These are phyloP conservation scores for Rhinogobius similis DNA, from an alignment of 2,113 vertebrate genomes.

Conservation along the genomic window DNA sequence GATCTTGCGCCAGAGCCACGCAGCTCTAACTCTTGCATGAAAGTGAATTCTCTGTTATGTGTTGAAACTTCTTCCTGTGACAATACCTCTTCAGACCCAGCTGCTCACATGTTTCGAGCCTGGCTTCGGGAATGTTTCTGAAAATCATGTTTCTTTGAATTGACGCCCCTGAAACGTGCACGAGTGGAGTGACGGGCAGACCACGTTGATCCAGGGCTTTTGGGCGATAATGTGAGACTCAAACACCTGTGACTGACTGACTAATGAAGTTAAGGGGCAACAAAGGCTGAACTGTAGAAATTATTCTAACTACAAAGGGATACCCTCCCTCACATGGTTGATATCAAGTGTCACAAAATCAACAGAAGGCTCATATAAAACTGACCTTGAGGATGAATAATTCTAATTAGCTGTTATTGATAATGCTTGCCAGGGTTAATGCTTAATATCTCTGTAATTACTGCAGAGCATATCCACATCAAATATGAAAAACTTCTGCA, in stretches of 20 bases:
- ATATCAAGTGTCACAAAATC: neutral
- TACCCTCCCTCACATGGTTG: neutral
- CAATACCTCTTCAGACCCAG: neutral
- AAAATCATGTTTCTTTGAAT: constrained; percentile 6
- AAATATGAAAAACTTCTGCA: neutral
- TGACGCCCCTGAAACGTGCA: neutral
- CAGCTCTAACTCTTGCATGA: too few relatives aligned
- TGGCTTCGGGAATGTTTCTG: neutral
- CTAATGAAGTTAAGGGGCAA: neutral
- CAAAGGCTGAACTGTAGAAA: neutral
- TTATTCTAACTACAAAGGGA: neutral
- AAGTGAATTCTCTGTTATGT: neutral
- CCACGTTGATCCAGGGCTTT: neutral
- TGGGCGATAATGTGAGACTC: neutral
- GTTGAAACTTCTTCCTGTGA: neutral
- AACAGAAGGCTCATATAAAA: neutral
- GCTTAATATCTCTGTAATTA: neutral
- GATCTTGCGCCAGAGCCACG: neutral
- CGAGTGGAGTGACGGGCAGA: neutral
- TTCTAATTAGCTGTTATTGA: neutral
- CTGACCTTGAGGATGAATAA: neutral
- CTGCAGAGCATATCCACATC: neutral
- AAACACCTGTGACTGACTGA: neutral
- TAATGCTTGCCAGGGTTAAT: neutral
- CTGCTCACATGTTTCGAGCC: neutral